phyloP scores from a whole-genome alignment of 2,888 invertebrate genomes.

The Habrosyne pyritoides region DNA sequence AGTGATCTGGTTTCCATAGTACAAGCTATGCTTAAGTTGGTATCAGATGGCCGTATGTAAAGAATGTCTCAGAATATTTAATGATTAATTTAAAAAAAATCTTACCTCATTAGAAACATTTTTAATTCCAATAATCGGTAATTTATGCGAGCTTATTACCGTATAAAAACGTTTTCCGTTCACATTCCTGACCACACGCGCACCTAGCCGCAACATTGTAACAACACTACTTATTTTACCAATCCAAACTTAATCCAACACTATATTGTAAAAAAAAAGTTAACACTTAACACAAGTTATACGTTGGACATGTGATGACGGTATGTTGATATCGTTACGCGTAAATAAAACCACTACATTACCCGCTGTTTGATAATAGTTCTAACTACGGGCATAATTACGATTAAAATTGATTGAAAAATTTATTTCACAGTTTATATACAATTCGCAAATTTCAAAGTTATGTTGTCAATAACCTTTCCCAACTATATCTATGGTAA shows the following conservation, averaged over 20 bases:
- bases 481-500: background rate
- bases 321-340: constrained; percentile 12
- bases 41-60: too few relatives aligned
- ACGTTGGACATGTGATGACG: constrained; percentile 17
- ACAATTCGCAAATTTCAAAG: too few relatives aligned
- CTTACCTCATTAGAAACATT: constrained; percentile 40
- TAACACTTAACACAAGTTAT: constrained; percentile 12
- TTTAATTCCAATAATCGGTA: constrained; percentile 31
- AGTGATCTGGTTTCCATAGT: too few relatives aligned
- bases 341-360: background rate
- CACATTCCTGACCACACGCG: constrained; percentile 38
- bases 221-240: constrained; percentile 9
- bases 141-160: constrained; percentile 50
- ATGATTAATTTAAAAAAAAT: background rate
- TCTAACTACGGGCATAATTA: background rate
- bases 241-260: background rate
- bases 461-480: background rate
- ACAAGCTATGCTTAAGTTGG: too few relatives aligned
- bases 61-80: too few relatives aligned
- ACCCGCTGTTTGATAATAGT: background rate
- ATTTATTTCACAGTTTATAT: too few relatives aligned
- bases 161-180: constrained; percentile 55
- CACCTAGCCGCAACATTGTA: constrained; percentile 58
- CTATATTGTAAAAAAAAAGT: background rate
- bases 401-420: too few relatives aligned